phyloP scores from a whole-genome alignment of 2,888 invertebrate species.

The Druceiella hillmani region DNA sequence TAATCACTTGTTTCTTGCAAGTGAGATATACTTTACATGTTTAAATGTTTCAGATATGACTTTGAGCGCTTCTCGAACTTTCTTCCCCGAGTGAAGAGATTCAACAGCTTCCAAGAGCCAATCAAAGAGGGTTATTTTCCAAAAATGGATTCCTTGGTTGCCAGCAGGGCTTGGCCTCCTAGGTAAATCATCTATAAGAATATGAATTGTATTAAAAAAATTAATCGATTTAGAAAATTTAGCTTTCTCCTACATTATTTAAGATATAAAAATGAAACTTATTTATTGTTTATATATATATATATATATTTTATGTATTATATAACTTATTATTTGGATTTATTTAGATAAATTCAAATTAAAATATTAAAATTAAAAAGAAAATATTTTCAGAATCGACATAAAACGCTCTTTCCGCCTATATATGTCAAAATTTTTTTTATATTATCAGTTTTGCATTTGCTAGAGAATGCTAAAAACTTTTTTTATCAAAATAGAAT shows the following conservation, averaged over 20 bases:
- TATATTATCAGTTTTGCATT: no score
- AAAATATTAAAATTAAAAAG: no score
- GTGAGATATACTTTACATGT: no score
- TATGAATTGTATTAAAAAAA: not conserved
- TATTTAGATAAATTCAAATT: no score
- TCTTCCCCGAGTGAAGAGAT: conserved; percentile 56
- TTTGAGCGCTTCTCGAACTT: conserved; percentile 69
- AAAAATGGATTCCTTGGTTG: conserved; percentile 72
- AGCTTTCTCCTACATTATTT: not conserved
- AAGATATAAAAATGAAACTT: not conserved
- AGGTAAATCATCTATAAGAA: conserved; percentile 34
- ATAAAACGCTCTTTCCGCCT: no score
- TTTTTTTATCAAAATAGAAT: no score
- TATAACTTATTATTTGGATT: no score
- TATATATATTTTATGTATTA: conserved; percentile 1
- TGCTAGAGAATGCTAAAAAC: no score
- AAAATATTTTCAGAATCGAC: no score
- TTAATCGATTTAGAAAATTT: not conserved
- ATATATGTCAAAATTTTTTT: no score
- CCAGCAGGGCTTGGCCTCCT: conserved; percentile 71
- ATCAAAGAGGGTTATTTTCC: conserved; percentile 79
- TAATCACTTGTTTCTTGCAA: no score
- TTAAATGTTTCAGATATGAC: conserved; percentile 61
- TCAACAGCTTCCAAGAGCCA: conserved; percentile 60
- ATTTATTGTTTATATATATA: not conserved